Conservation (phyloP, 2,113 vertebrate species). For the Procapra przewalskii region DNA sequence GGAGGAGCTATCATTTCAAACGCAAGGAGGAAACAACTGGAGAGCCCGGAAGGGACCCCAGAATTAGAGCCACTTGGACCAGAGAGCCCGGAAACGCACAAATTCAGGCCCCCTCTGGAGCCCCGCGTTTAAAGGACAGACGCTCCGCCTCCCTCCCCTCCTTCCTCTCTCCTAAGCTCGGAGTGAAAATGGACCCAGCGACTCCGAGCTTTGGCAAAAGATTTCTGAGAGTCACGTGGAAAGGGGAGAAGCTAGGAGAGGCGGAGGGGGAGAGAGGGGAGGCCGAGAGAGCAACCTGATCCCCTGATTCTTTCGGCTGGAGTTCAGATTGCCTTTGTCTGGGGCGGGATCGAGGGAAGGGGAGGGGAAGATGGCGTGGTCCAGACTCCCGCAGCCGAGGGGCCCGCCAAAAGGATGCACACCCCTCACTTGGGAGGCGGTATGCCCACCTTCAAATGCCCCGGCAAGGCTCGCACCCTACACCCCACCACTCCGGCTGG, state of each 20-base stretch:
- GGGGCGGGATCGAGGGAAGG: not conserved
- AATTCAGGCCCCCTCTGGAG: not conserved
- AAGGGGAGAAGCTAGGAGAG: not conserved
- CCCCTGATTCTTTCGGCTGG: slow-evolving; percentile 56
- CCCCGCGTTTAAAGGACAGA: slow-evolving; percentile 10
- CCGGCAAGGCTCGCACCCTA: not conserved
- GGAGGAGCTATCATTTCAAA: not conserved
- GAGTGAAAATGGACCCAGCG: slow-evolving; percentile 69
- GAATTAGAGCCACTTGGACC: not conserved
- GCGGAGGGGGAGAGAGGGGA: slow-evolving; percentile 4
- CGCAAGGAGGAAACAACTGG: not conserved
- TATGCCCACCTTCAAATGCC: not conserved
- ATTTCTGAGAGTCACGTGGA: slow-evolving; percentile 85
- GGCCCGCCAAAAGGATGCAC: not conserved
- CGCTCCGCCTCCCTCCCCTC: not conserved
- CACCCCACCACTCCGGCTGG: not conserved
- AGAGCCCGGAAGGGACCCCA: not conserved
- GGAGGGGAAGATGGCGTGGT: not conserved
- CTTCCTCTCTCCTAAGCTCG: not conserved
- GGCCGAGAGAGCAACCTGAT: slow-evolving; percentile 82
- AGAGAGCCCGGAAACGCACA: slow-evolving; percentile 12
- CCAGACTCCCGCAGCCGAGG: not conserved
- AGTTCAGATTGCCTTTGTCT: slow-evolving; percentile 63
- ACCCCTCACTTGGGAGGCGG: not conserved
- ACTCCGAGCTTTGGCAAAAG: slow-evolving; percentile 68